Evolutionary conservation across 2,113 vertebrate genomes (phyloP).

Genomic region (Sakesphorus luctuosus): DNA sequence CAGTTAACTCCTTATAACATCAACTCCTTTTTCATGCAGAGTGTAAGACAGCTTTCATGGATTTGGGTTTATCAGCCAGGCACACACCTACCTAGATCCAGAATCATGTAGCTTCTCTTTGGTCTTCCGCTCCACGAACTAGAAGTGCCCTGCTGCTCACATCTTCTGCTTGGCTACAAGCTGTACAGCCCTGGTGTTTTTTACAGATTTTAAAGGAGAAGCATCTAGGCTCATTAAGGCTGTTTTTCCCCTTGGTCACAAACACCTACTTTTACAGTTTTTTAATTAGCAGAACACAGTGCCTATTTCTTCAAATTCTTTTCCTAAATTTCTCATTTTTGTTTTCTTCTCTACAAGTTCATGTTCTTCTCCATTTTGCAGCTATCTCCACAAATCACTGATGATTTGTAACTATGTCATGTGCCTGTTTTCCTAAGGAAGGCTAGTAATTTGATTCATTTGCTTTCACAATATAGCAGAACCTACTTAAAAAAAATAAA

Average conservation of each 20-base stretch:
- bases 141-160: not conserved
- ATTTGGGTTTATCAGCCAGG: not conserved
- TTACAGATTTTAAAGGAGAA: not conserved
- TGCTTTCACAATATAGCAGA: not conserved
- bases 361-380: not conserved
- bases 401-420: accelerated
- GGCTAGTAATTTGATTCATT: not conserved
- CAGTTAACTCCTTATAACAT: not conserved
- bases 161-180: not conserved
- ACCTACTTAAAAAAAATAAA: not conserved
- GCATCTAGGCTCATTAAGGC: accelerated
- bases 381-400: accelerated
- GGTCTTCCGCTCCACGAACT: not conserved
- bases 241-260: not conserved
- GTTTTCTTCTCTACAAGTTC: not conserved
- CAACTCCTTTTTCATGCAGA: not conserved
- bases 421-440: not conserved
- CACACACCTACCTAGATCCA: not conserved
- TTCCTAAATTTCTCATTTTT: not conserved
- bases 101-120: not conserved
- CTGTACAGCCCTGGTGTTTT: accelerated
- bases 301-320: not conserved
- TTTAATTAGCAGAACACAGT: not conserved
- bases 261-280: not conserved
- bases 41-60: not conserved